These are phyloP conservation scores for Picus viridis DNA, from an alignment of 2,797 vertebrate species.

Conservation along the genomic window DNA sequence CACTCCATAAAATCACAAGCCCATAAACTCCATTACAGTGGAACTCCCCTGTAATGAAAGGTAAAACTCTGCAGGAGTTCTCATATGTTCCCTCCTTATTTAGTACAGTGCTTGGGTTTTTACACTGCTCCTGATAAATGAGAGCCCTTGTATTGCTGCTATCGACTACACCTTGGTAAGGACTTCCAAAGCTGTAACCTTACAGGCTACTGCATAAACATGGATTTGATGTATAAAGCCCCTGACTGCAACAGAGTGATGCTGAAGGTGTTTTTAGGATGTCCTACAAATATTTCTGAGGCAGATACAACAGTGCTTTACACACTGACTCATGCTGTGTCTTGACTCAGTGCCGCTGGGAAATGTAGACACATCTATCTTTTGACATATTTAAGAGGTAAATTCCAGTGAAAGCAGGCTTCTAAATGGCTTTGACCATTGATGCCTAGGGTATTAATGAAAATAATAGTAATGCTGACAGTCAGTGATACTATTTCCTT, in stretches of 20 bases:
- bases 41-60: slow-evolving; percentile 58
- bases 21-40: slow-evolving; percentile 56
- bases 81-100: slow-evolving; percentile 19
- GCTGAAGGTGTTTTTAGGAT: slow-evolving; percentile 50
- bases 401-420: not conserved
- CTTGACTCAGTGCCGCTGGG: not conserved
- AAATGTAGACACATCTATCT: not conserved
- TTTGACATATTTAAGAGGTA: not conserved
- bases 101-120: slow-evolving; percentile 48
- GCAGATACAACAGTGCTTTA: not conserved
- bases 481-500: not conserved
- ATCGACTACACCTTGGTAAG: not conserved
- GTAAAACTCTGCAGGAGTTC: not conserved
- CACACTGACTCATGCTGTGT: slow-evolving; percentile 12
- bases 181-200: slow-evolving; percentile 13
- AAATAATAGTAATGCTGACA: slow-evolving; percentile 8
- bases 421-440: not conserved
- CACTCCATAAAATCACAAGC: slow-evolving; percentile 44
- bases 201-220: slow-evolving; percentile 22
- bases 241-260: not conserved
- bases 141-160: not conserved
- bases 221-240: slow-evolving; percentile 39
- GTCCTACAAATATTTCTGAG: slow-evolving; percentile 49
- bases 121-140: slow-evolving; percentile 33
- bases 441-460: slow-evolving; percentile 18